Evolutionary conservation across 1,140 invertebrate species (phyloP).

Genomic region (Araneus ventricosus): DNA sequence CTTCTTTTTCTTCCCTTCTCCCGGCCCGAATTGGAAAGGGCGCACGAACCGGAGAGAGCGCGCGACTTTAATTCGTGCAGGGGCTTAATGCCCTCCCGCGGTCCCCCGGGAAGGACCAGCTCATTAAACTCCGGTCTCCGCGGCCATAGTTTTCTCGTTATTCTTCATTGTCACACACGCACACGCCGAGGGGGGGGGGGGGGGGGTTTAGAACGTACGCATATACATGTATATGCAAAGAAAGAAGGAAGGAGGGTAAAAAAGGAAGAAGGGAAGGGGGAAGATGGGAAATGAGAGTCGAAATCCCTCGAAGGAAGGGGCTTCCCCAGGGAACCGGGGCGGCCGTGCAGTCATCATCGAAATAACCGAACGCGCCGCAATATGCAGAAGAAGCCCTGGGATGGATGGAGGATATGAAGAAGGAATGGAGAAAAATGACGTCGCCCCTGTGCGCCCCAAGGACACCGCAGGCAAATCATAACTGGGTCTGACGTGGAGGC

Average conservation of each 20-base stretch:
- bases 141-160: constrained; percentile 75
- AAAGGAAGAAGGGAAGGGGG: constrained; percentile 12
- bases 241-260: not conserved
- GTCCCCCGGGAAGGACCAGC: constrained; percentile 68
- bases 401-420: constrained; percentile 42
- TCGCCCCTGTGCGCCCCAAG: constrained; percentile 34
- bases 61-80: constrained; percentile 68
- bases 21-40: constrained; percentile 22
- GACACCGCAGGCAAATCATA: constrained; percentile 71
- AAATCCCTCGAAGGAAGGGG: constrained; percentile 63
- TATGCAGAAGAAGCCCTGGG: constrained; percentile 63
- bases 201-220: not conserved
- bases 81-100: constrained; percentile 68
- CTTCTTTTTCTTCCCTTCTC: not conserved
- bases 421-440: constrained; percentile 74
- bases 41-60: constrained; percentile 16
- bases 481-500: constrained; percentile 69
- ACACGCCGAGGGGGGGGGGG: not conserved
- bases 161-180: constrained; percentile 73
- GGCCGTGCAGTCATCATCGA: constrained; percentile 71
- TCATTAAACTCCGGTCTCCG: constrained; percentile 75
- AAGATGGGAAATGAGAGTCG: constrained; percentile 39
- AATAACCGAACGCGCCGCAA: constrained; percentile 71
- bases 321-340: constrained; percentile 1
- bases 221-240: constrained; percentile 5